Conservation (phyloP, 2,113 vertebrate genomes). For the Rattus rattus region DNA sequence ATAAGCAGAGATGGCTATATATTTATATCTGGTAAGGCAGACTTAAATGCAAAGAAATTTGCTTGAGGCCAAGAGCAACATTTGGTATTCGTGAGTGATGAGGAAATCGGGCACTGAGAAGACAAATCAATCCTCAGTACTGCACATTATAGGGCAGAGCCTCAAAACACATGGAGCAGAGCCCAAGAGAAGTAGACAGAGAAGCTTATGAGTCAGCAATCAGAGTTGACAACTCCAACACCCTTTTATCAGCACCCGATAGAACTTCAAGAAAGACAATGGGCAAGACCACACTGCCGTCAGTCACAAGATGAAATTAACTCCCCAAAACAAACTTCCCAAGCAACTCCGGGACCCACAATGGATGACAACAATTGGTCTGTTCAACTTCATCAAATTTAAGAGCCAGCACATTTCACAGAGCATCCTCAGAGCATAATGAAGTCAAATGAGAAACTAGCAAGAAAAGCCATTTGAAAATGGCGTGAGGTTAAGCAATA, state of each 20-base stretch:
- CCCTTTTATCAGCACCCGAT: neutral
- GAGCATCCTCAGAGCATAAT: neutral
- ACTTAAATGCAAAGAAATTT: neutral
- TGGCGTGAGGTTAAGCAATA: neutral
- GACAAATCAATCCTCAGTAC: neutral
- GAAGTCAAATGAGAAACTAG: neutral
- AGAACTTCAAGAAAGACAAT: neutral
- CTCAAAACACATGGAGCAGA: neutral
- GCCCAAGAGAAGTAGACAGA: neutral
- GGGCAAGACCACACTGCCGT: neutral
- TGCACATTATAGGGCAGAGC: neutral
- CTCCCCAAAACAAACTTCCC: neutral
- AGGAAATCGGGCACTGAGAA: neutral
- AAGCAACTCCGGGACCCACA: neutral
- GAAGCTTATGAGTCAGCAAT: neutral
- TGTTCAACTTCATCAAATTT: neutral
- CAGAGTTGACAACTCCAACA: neutral
- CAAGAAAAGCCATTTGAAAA: neutral
- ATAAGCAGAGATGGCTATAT: neutral
- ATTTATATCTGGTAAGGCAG: neutral
- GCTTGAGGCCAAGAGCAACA: neutral
- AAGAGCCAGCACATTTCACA: neutral
- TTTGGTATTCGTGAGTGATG: neutral
- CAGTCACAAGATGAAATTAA: too few species aligned
- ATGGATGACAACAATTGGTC: neutral